Conservation (phyloP, 2,113 vertebrate species). For the Leucoraja erinaceus region DNA sequence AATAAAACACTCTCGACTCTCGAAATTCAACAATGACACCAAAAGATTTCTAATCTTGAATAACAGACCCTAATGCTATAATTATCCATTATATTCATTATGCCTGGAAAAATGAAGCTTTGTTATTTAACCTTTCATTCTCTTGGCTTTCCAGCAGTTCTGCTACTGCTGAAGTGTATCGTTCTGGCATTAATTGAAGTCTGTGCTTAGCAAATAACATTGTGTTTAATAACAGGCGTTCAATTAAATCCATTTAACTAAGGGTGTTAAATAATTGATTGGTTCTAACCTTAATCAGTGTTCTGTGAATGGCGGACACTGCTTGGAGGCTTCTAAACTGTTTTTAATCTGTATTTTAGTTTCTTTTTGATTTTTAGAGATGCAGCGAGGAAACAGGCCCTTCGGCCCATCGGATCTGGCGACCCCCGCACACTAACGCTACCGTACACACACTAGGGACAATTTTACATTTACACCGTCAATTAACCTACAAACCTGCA, state of each 20-base stretch:
- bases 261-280: slow-evolving; percentile 35
- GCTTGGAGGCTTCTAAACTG: slow-evolving; percentile 15
- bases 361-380: too few relatives aligned
- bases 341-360: not conserved
- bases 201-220: slow-evolving; percentile 30
- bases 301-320: not conserved
- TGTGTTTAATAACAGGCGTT: slow-evolving; percentile 36
- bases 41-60: not conserved
- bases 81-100: not conserved
- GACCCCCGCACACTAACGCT: too few relatives aligned
- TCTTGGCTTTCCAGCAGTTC: not conserved
- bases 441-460: too few relatives aligned
- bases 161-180: not conserved
- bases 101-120: not conserved
- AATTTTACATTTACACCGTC: too few relatives aligned
- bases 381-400: too few relatives aligned
- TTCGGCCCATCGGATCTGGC: too few relatives aligned
- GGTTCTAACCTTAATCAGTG: slow-evolving; percentile 11
- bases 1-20: too few relatives aligned
- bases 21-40: not conserved
- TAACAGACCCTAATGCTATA: not conserved
- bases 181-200: slow-evolving; percentile 10
- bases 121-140: slow-evolving; percentile 17
- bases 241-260: slow-evolving; percentile 33
- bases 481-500: too few relatives aligned